These are phyloP conservation scores for Drosophila nigritarsus DNA, from an alignment of 2,888 invertebrate genomes.

Conservation along the genomic window DNA sequence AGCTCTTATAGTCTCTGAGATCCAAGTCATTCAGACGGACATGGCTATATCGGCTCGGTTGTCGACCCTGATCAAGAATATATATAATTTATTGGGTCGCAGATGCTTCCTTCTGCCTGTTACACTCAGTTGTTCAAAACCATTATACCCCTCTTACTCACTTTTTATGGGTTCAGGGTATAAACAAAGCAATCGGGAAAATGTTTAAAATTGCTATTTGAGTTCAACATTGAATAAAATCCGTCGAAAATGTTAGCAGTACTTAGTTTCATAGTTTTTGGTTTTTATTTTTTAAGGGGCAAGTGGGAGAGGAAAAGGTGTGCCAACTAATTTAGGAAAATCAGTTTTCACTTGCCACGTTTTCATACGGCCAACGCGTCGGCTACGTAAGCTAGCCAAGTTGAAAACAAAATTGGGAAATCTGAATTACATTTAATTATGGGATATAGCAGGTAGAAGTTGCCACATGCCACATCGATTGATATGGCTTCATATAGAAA, in stretches of 20 bases:
- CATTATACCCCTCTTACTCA: neutral
- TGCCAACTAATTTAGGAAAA: constrained; percentile 45
- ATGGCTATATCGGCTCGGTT: neutral
- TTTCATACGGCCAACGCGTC: constrained; percentile 10
- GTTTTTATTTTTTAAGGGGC: neutral
- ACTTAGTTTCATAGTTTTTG: neutral
- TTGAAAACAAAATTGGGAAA: constrained; percentile 30
- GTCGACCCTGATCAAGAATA: neutral
- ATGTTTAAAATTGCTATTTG: constrained; percentile 34
- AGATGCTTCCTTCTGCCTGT: neutral
- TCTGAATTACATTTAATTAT: constrained; percentile 39
- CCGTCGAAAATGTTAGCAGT: constrained; percentile 23
- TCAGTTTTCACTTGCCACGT: constrained; percentile 43
- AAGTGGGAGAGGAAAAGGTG: neutral
- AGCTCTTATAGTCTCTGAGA: too few relatives aligned
- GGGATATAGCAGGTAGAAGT: constrained; percentile 3
- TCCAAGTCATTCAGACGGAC: too few relatives aligned
- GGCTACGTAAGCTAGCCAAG: constrained; percentile 19
- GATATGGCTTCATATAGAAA: neutral
- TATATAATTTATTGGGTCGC: neutral
- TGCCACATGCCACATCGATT: constrained; percentile 8
- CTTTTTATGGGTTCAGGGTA: neutral
- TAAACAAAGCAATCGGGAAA: neutral
- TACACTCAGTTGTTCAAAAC: neutral
- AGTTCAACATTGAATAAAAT: constrained; percentile 38